phyloP scores from a whole-genome alignment of 2,888 invertebrate genomes.

The Drosophila koepferae region DNA sequence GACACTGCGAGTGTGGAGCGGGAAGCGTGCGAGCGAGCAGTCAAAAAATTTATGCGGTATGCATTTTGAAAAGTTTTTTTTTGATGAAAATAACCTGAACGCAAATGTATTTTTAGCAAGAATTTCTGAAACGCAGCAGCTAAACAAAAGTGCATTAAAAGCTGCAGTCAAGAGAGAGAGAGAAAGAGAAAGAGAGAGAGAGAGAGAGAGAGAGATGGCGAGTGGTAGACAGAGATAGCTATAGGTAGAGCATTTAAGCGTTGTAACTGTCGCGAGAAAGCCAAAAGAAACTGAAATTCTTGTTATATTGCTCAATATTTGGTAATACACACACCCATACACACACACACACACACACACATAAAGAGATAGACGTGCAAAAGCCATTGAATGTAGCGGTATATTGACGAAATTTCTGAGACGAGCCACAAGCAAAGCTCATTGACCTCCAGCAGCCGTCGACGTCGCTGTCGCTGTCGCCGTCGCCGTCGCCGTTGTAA shows the following conservation, averaged over 20 bases:
- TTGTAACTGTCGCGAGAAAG: conserved; percentile 62
- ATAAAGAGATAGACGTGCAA: conserved; percentile 59
- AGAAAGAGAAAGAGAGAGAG: not conserved
- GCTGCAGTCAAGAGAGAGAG: conserved; percentile 17
- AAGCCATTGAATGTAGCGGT: conserved; percentile 80
- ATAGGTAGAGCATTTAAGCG: conserved; percentile 19
- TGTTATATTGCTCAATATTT: conserved; percentile 79
- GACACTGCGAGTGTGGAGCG: not conserved
- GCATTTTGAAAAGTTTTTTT: conserved; percentile 56
- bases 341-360: conserved; percentile 42
- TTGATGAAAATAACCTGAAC: conserved; percentile 51
- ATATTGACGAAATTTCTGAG: conserved; percentile 79
- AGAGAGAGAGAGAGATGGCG: conserved; percentile 1
- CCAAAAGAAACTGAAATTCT: conserved; percentile 80
- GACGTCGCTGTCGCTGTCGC: conserved; percentile 20
- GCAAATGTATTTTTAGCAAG: conserved; percentile 56
- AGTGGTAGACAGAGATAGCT: not conserved
- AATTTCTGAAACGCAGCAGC: conserved; percentile 30
- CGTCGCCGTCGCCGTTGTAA: conserved; percentile 54
- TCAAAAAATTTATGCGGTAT: conserved; percentile 51
- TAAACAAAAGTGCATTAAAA: conserved; percentile 40
- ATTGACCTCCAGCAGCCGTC: conserved; percentile 70
- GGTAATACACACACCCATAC: conserved; percentile 68
- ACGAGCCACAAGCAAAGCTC: conserved; percentile 72
- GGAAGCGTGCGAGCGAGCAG: not conserved